A percentile compares a stretch with the other conserved stretches of the same genome.
Evolutionary conservation across 1,140 invertebrate species (phyloP).

Genomic region (Venustaconcha ellipsiformis): DNA sequence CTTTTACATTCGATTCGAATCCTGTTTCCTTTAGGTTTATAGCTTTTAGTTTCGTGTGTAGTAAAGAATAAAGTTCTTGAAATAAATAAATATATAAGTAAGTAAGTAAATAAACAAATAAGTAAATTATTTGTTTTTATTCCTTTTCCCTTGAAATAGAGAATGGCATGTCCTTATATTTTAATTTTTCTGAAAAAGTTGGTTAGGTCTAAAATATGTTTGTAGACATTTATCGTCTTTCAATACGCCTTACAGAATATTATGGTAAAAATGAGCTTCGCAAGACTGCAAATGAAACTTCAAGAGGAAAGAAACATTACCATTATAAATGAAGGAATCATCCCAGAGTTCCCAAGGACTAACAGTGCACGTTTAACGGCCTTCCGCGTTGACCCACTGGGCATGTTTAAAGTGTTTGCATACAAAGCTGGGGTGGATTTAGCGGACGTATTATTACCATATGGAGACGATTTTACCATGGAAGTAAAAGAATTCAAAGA

Average conservation of each 20-base stretch:
- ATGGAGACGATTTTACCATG: constrained; percentile 20
- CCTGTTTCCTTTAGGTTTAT: no score
- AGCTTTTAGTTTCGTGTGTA: not conserved
- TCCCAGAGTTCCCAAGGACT: constrained; percentile 44
- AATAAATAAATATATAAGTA: not conserved
- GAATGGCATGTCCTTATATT: not conserved
- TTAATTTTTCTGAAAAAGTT: not conserved
- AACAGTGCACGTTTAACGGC: constrained; percentile 37
- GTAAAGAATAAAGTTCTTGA: not conserved
- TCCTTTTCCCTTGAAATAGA: not conserved
- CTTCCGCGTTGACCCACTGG: constrained; percentile 37
- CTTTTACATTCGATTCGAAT: no score
- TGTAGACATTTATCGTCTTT: not conserved
- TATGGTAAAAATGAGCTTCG: constrained; percentile 50
- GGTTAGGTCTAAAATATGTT: not conserved
- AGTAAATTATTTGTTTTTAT: not conserved
- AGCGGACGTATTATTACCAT: constrained; percentile 27
- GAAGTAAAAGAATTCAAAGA: constrained; percentile 39
- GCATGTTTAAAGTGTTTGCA: constrained; percentile 37
- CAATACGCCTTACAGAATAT: constrained; percentile 35
- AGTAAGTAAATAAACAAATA: not conserved
- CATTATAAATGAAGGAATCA: constrained; percentile 47
- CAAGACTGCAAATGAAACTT: constrained; percentile 36
- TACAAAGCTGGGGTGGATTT: constrained; percentile 27
- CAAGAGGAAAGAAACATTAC: constrained; percentile 36